Evolutionary conservation across 2,888 invertebrate species (phyloP), one percentile per base, ranked within the genome.

Genomic region (Cerceris rybyensis): DNA sequence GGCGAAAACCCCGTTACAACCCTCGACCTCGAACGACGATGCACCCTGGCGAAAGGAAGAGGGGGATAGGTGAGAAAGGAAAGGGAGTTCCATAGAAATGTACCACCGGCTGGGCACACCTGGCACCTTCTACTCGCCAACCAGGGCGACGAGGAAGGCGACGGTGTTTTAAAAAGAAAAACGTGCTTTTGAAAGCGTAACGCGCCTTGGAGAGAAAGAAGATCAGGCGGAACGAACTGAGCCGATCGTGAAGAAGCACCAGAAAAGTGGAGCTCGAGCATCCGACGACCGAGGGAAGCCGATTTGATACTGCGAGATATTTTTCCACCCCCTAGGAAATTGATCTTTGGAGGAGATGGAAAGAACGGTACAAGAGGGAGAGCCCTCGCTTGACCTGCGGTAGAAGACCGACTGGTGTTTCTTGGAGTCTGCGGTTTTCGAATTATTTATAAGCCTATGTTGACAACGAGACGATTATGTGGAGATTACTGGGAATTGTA

Each of bases 91-190:
- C 54, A 41, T 70, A 75, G 71, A 74, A 76, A 82, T 76, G 79
- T 74, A 58, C 28, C 50, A 43, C 54, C 61, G 52, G 46, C n/a
- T 39, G 54, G 54, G 60, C 60, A 54, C 82, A 82, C 82, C 79
- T 82, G 82, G 49, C 67, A 58, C 66, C 79, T 66, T 55, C 64
- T 66, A 17, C 70, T 76, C 41, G 69, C 74, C 59, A 75, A 61
- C 73, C 67, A 75, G 72, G 65, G 70, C 52, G 64, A 65, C 70
- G 72, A 13, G 41, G 70, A 75, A 70, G 65, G 67, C 52, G 64
- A 65, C 70, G 72, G 11, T 42, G 70, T 60, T 43, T 67, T 14
- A 46, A 49, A 59, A 41, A 39, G 59, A 41, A 59, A 49, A 70
- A 55, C 52, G 17, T 13, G 55, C 55, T 69, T 70, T 73, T 57